Evolutionary conservation across 2,888 invertebrate genomes (phyloP).

Genomic region (Rhagonycha fulva): DNA sequence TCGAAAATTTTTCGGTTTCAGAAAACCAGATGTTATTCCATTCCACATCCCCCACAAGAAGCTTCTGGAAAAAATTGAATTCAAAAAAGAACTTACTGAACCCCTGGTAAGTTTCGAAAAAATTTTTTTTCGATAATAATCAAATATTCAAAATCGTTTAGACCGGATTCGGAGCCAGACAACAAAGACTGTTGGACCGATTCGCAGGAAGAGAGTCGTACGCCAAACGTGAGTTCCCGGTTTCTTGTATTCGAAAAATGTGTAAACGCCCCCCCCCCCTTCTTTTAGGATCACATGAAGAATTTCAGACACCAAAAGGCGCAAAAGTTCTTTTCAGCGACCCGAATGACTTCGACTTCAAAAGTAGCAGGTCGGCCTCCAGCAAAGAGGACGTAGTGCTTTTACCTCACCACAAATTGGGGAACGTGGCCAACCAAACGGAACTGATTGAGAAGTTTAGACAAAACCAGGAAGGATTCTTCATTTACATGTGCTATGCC

Average conservation of each 20-base stretch:
- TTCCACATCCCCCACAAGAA: slow-evolving; percentile 57
- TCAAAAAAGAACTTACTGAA: slow-evolving; percentile 60
- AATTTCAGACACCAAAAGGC: neutral
- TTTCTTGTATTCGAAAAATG: neutral
- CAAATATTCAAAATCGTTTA: slow-evolving; percentile 43
- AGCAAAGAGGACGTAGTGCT: slow-evolving; percentile 24
- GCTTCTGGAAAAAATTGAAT: slow-evolving; percentile 65
- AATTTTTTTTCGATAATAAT: slow-evolving; percentile 3
- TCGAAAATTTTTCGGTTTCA: neutral
- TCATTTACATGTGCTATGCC: slow-evolving; percentile 78
- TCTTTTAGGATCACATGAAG: neutral
- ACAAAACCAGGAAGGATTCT: slow-evolving; percentile 63
- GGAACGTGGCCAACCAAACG: slow-evolving; percentile 53
- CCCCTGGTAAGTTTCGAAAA: slow-evolving; percentile 60
- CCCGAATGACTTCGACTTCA: neutral
- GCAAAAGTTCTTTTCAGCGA: neutral
- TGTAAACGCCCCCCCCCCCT: neutral
- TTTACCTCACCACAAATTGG: slow-evolving; percentile 43
- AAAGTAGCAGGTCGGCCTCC: neutral
- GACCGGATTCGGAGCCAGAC: slow-evolving; percentile 60
- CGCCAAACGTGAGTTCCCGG: neutral
- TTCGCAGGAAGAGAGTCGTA: neutral
- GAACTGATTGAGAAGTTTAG: slow-evolving; percentile 60
- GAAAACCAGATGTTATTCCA: slow-evolving; percentile 32
- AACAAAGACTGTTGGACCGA: slow-evolving; percentile 42